Evolutionary conservation across 2,113 vertebrate species (phyloP), one percentile per base, ranked within the genome.

Genomic region (Solea senegalensis): DNA sequence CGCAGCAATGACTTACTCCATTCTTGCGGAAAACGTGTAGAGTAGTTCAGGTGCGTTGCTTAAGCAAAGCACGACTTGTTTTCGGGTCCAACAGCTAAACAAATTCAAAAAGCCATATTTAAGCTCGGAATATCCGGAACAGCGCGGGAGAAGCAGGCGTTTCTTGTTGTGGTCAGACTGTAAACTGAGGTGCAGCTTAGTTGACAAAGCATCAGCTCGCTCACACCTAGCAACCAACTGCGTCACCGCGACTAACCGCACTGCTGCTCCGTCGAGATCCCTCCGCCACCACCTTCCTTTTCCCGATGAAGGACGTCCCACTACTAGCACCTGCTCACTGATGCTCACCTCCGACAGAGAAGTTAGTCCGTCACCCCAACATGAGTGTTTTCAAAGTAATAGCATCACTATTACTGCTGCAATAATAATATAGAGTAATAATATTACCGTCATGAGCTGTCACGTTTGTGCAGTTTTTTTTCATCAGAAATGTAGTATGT

Each of bases 201-300:
- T 90, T 81, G 92, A 83, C 85, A 79, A 88, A 82, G 90, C 92
- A 80, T 91, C 90, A 91, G 82, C 90, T 85, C 91, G 88, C 86
- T 91, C 93, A 93, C 93, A 92, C 94, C 92, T 92, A 95, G 94
- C 94, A 95, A 95, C 94, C 92, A 62, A 86, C 77, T 90, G 89
- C 94, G 92, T 94, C 93, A 95, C 74, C 61, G 41, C 73, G 72
- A 57, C 74, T 65, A 67, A 58, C 46, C 65, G 73, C 13, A 76
- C 69, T 34, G 50, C 76, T 40, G 34, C 34, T 34, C 34, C 61
- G 9, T 43, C 1, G 2, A 55, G 77, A 83, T 87, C 51, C 66
- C 78, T 82, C 84, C 78, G 78, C 87, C 82, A 66, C 69, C 61
- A 0, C 74, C 70, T 80, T 9, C 28, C 13, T 27, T 21, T 21